Evolutionary conservation across 2,888 invertebrate species (phyloP).

Genomic region (Eupelmus urozonus): DNA sequence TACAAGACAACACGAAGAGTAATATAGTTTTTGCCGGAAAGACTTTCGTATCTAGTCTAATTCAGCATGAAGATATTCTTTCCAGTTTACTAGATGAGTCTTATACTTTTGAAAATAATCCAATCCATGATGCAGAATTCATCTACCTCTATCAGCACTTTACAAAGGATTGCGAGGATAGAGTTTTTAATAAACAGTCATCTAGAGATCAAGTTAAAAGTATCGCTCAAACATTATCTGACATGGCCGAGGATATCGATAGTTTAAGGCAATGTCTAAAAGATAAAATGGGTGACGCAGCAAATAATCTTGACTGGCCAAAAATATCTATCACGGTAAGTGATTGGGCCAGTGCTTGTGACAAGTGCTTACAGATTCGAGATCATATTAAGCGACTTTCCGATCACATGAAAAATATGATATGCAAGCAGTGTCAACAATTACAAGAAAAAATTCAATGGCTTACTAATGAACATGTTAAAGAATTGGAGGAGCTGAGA

Average conservation of each 20-base stretch:
- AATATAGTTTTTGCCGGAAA: conserved; percentile 64
- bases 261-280: conserved; percentile 70
- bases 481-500: conserved; percentile 73
- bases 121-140: conserved; percentile 83
- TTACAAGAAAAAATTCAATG: conserved; percentile 77
- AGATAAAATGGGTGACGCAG: conserved; percentile 31
- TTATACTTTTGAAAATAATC: conserved; percentile 74
- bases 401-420: conserved; percentile 68
- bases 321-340: conserved; percentile 36
- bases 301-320: neutral
- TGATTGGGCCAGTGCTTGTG: conserved; percentile 79
- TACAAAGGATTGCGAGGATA: conserved; percentile 80
- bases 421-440: conserved; percentile 78
- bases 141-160: conserved; percentile 83
- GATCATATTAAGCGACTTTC: conserved; percentile 79
- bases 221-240: conserved; percentile 70
- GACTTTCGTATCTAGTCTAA: conserved; percentile 72
- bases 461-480: conserved; percentile 75
- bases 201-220: conserved; percentile 68
- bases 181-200: conserved; percentile 64
- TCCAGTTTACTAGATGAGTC: conserved; percentile 66
- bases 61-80: conserved; percentile 72
- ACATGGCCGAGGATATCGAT: conserved; percentile 74
- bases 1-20: conserved; percentile 78
- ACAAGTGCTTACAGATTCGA: conserved; percentile 80